Evolutionary conservation across 2,113 vertebrate genomes (phyloP).

Genomic region (Cheirogaleus medius): DNA sequence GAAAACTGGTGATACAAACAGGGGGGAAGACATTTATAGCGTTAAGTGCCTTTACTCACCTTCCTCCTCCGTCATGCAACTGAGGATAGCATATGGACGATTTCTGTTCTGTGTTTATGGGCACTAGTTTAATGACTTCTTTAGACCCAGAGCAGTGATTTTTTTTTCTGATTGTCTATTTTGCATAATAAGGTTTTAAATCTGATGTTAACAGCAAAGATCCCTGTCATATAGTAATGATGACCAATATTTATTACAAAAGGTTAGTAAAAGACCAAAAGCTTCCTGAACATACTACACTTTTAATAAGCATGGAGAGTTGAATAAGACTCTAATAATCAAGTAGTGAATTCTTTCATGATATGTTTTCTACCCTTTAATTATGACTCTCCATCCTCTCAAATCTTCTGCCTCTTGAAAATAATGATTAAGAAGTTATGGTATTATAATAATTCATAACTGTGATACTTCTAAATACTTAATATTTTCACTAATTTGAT

Average conservation of each 20-base stretch:
- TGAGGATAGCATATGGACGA: fast-evolving
- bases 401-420: background rate
- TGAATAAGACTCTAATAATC: background rate
- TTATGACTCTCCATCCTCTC: background rate
- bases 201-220: background rate
- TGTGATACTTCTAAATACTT: background rate
- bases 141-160: background rate
- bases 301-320: background rate
- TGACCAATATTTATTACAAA: background rate
- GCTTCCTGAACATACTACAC: background rate
- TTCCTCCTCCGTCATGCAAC: fast-evolving
- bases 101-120: background rate
- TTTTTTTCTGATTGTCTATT: background rate
- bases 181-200: background rate
- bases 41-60: fast-evolving
- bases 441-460: background rate
- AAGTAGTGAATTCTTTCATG: background rate
- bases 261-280: background rate
- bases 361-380: background rate
- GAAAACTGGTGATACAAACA: background rate
- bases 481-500: background rate
- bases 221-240: background rate
- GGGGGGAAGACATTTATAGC: background rate
- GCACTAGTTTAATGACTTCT: background rate
- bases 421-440: background rate